These are phyloP conservation scores for Dufourea novaeangliae DNA, from an alignment of 1,140 invertebrate species.

Conservation along the genomic window DNA sequence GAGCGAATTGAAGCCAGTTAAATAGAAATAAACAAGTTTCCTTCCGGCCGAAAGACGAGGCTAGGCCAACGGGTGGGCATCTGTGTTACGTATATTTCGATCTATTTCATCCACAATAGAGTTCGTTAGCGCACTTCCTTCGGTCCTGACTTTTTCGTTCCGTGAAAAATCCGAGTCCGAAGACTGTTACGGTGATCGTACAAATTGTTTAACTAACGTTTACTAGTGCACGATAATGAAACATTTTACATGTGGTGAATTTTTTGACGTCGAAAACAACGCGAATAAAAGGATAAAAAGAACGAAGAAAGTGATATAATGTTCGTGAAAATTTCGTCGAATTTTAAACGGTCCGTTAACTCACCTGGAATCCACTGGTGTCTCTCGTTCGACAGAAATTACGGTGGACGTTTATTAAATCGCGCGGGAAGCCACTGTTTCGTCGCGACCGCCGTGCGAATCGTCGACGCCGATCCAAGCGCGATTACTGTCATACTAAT, in stretches of 20 bases:
- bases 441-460: background rate
- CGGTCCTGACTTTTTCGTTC: conserved; percentile 17
- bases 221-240: no score
- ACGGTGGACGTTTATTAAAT: conserved; percentile 31
- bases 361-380: background rate
- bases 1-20: conserved; percentile 13
- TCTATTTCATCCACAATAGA: conserved; percentile 39
- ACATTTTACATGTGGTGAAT: no score
- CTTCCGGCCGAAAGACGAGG: background rate
- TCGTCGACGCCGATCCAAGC: conserved; percentile 3
- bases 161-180: background rate
- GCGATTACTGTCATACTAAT: conserved; percentile 33
- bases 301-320: background rate
- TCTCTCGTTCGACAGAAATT: conserved; percentile 11
- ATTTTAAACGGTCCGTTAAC: conserved; percentile 28
- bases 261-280: background rate
- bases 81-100: background rate
- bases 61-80: background rate
- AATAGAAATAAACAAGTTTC: conserved; percentile 44
- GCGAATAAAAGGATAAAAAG: background rate
- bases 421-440: background rate
- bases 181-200: background rate
- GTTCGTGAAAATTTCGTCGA: conserved; percentile 13
- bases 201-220: background rate
- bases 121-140: conserved; percentile 31